Base-by-base conservation (phyloP, 2,113 vertebrate genomes). In the Zosterops borbonicus region DNA sequence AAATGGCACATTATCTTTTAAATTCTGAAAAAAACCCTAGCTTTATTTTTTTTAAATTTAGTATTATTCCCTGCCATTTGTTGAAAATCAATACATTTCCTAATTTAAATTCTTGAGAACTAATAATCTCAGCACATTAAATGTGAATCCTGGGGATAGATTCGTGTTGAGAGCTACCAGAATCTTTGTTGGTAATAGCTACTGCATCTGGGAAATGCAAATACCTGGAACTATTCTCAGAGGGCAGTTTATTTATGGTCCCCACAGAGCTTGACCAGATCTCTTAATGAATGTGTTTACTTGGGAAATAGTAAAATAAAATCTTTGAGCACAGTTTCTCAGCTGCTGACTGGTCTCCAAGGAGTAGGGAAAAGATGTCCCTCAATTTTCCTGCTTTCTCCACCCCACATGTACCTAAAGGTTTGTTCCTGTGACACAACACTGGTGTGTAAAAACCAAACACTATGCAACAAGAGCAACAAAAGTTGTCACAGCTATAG, bases 131-230 rank as follows among this genome's bases (percentile, higher is more conserved):
- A 55, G 56, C 39, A 64, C 14, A 62, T 35, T 77, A 80, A 85
- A 77, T 50, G 37, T 50, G 71, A 90, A 70, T 88, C 55, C 29
- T 74, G 68, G 69, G 27, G 44, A 82, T 14, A 83, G 53, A 82
- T 75, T 68, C 12, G 68, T 22, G 25, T 33, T 18, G 74, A 74
- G 59, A 84, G 49, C 50, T 56, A 93, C 44, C 69, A 87, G 70
- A 82, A 84, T 68, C n/a, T 14, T 62, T 89, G 62, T 35, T 84
- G 31, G 56, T 84, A 94, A 76, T 3, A 2, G 64, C 65, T 92
- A 25, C 73, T 82, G 28, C n/a, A 84, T 52, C n/a, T 79, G 58
- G 23, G 47, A 92, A 92, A 87, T 87, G 69, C 31, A 73, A 87
- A 84, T 68, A 58, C 27, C 71, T 88, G 79, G 1, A 6, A 18